Base-by-base conservation (phyloP, 2,888 invertebrate species). In the Horisme vitalbata region DNA sequence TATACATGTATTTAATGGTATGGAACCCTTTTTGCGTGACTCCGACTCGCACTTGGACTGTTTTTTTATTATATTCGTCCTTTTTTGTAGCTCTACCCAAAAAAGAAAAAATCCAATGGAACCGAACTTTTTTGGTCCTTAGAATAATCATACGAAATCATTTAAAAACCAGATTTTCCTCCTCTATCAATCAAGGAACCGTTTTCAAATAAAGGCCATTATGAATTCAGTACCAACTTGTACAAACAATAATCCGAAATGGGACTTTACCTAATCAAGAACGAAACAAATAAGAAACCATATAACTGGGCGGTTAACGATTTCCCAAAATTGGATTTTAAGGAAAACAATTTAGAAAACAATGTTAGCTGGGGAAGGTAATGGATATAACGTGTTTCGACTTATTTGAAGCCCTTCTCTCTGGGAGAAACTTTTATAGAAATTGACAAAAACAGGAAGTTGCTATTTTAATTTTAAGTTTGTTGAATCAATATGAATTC, bases 301-400 rank as follows among this genome's bases (percentile, higher is more conserved):
- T 46, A 47, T 38, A 52, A 47, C 38, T 24, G 20, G 24, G 33
- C 31, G 36, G 47, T 44, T 46, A 43, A 44, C 46, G 38, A 35
- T 51, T 43, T 35, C 43, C 32, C 28, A 37, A 37, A 52, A 47
- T 47, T 44, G 46, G 46, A 44, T 47, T 47, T 44, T 45, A 47
- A 41, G 44, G 47, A 47, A 47, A 52, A 52, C 45, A 50, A 45
- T 50, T 50, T 44, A 32, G 20, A 50, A 50, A 41, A 35, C 43
- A 47, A 44, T 44, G 32, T 47, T 26, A 43, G 28, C 48, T 30
- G 21, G 35, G 20, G 4, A 36, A 41, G 39, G 44, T 47, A 47
- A 52, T 44, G 52, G 52, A 33, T 41, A 41, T 41, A 41, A 43
- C 44, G 52, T 52, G 43, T 44, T 52, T 11, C 23, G 33, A 37